Conservation (phyloP, 2,888 invertebrate species). For the Dexiosoma caninum region DNA sequence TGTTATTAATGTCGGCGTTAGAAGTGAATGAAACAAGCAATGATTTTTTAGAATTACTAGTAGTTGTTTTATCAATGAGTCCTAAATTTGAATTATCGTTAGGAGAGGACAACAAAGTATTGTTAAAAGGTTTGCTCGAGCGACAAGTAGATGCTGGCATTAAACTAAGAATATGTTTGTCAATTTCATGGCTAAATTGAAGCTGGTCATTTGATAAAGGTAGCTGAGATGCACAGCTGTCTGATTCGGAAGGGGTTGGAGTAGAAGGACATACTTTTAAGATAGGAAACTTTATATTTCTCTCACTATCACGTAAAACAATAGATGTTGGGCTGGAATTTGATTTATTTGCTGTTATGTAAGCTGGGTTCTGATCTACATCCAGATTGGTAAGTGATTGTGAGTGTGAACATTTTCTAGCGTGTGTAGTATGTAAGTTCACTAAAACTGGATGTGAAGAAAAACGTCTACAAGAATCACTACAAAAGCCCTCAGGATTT, state of each 20-base stretch:
- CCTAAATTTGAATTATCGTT: constrained; percentile 49
- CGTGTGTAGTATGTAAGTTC: background rate
- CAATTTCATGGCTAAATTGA: background rate
- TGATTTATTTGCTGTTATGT: constrained; percentile 13
- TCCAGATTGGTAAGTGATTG: constrained; percentile 56
- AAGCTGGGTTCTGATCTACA: constrained; percentile 4
- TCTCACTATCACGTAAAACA: constrained; percentile 48
- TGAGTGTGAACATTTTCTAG: constrained; percentile 27
- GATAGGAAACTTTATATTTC: constrained; percentile 67
- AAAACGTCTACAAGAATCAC: constrained; percentile 6
- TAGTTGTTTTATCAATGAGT: constrained; percentile 50
- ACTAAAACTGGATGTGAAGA: constrained; percentile 50
- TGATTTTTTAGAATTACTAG: constrained; percentile 75
- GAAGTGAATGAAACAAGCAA: constrained; percentile 77
- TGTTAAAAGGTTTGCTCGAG: constrained; percentile 59
- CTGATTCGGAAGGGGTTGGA: constrained; percentile 75
- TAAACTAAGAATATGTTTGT: background rate
- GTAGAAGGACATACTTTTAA: constrained; percentile 73
- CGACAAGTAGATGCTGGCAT: constrained; percentile 7
- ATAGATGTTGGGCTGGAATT: constrained; percentile 51
- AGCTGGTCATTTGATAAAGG: constrained; percentile 7
- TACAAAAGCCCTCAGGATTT: background rate
- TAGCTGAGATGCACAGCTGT: constrained; percentile 64
- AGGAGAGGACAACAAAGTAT: constrained; percentile 36
- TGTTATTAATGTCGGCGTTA: constrained; percentile 67